A percentile compares a stretch with the other conserved stretches of the same genome.
Evolutionary conservation across 2,888 invertebrate genomes (phyloP).

Genomic region (Thalpophila matura): DNA sequence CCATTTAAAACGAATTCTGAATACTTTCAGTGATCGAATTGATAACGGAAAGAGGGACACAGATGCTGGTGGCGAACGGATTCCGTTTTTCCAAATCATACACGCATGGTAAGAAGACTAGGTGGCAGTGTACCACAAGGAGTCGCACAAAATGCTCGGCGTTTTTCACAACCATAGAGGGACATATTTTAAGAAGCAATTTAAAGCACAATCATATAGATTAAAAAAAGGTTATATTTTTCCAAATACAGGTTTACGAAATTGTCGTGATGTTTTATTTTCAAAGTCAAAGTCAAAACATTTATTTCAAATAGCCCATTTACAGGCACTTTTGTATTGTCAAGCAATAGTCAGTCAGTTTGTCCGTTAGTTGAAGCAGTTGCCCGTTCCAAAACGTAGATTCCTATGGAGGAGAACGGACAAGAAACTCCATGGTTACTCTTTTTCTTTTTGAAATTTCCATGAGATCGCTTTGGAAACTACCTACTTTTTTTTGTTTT

Average conservation of each 20-base stretch:
- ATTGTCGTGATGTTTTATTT: conserved; percentile 12
- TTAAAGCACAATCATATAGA: conserved; percentile 66
- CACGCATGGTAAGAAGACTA: conserved; percentile 60
- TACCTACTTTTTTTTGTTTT: no score
- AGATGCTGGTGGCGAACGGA: conserved; percentile 72
- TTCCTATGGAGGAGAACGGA: no score
- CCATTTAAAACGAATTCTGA: background rate
- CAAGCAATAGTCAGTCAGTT: no score
- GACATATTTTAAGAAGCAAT: conserved; percentile 60
- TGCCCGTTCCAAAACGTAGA: no score
- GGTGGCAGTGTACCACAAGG: conserved; percentile 74
- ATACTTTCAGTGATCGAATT: conserved; percentile 70
- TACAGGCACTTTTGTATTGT: no score
- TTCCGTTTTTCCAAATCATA: conserved; percentile 75
- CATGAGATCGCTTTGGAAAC: no score
- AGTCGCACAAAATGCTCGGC: conserved; percentile 70
- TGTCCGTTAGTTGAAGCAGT: no score
- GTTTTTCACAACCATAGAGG: conserved; percentile 67
- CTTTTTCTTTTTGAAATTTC: no score
- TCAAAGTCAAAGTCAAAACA: background rate
- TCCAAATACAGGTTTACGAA: background rate
- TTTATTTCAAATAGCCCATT: no score
- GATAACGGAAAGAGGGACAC: conserved; percentile 71
- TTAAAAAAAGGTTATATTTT: conserved; percentile 11
- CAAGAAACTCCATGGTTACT: no score